phyloP scores from a whole-genome alignment of 2,888 invertebrate species.

The Graphium colonna region DNA sequence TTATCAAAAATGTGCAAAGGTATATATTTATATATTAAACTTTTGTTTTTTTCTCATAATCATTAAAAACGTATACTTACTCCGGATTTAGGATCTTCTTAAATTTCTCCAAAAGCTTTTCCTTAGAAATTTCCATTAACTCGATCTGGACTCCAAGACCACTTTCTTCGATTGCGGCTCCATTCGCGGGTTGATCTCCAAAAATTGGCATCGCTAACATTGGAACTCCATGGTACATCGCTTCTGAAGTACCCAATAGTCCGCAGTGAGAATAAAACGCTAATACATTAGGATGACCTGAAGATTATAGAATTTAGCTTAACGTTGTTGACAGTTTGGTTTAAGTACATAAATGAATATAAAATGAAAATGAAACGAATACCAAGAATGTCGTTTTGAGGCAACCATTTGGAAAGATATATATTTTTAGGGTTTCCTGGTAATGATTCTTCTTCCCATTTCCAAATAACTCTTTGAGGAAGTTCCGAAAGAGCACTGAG shows the following conservation, averaged over 20 bases:
- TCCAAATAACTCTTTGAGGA: slow-evolving; percentile 87
- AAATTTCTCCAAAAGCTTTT: slow-evolving; percentile 70
- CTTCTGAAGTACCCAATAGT: slow-evolving; percentile 79
- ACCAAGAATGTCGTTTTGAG: slow-evolving; percentile 87
- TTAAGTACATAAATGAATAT: no score
- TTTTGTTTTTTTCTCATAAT: no score
- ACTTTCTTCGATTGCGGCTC: slow-evolving; percentile 73
- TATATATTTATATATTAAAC: no score
- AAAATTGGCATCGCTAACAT: slow-evolving; percentile 79
- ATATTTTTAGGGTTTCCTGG: slow-evolving; percentile 80
- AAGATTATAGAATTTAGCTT: no score
- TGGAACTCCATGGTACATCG: slow-evolving; percentile 80
- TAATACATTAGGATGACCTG: slow-evolving; percentile 79
- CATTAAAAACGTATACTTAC: no score
- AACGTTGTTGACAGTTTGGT: no score
- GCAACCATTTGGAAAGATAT: slow-evolving; percentile 83
- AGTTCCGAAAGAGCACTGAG: slow-evolving; percentile 81
- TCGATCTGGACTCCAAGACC: slow-evolving; percentile 71
- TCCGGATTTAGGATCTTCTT: slow-evolving; percentile 72
- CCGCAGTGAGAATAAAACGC: slow-evolving; percentile 82
- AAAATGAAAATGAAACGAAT: no score
- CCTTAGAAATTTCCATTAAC: slow-evolving; percentile 69
- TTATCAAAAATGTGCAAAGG: no score
- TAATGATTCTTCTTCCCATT: slow-evolving; percentile 80
- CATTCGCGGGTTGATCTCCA: slow-evolving; percentile 82